Conservation (phyloP, 2,888 invertebrate genomes). For the Heteromyza rotundicornis region DNA sequence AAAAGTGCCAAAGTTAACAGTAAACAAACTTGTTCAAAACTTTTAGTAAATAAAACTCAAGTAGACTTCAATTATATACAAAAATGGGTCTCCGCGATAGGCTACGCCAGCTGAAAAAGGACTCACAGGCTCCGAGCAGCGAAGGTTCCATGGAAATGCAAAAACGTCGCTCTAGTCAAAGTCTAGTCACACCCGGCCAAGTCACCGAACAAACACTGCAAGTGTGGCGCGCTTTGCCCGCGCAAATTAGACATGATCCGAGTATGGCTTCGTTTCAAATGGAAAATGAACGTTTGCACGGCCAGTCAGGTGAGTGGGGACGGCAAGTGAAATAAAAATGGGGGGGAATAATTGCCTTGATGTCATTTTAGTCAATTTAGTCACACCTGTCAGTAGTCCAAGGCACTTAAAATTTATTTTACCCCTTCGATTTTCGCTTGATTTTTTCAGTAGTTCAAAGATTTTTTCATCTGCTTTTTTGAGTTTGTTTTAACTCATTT, state of each 20-base stretch:
- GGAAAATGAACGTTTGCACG: slow-evolving; percentile 60
- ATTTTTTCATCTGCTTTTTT: too few relatives aligned
- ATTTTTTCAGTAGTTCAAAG: too few relatives aligned
- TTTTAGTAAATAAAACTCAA: not conserved
- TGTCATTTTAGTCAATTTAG: too few relatives aligned
- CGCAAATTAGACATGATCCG: slow-evolving; percentile 72
- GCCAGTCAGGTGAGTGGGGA: too few relatives aligned
- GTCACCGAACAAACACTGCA: slow-evolving; percentile 69
- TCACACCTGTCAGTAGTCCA: too few relatives aligned
- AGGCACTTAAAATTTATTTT: too few relatives aligned
- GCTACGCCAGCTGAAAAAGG: slow-evolving; percentile 39
- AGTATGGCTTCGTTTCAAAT: slow-evolving; percentile 68
- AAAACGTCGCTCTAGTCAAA: slow-evolving; percentile 37
- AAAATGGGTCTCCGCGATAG: slow-evolving; percentile 48
- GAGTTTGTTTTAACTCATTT: too few relatives aligned
- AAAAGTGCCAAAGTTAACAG: slow-evolving; percentile 6
- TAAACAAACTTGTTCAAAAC: slow-evolving; percentile 1
- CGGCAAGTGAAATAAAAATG: too few relatives aligned
- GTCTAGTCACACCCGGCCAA: slow-evolving; percentile 62
- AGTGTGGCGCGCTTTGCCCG: slow-evolving; percentile 72
- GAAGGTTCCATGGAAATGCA: slow-evolving; percentile 46
- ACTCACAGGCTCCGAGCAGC: slow-evolving; percentile 36
- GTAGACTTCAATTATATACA: not conserved
- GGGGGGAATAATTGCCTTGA: too few relatives aligned
- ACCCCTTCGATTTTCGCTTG: too few relatives aligned